phyloP scores from a whole-genome alignment of 2,113 vertebrate species.

The Muntiacus reevesi region DNA sequence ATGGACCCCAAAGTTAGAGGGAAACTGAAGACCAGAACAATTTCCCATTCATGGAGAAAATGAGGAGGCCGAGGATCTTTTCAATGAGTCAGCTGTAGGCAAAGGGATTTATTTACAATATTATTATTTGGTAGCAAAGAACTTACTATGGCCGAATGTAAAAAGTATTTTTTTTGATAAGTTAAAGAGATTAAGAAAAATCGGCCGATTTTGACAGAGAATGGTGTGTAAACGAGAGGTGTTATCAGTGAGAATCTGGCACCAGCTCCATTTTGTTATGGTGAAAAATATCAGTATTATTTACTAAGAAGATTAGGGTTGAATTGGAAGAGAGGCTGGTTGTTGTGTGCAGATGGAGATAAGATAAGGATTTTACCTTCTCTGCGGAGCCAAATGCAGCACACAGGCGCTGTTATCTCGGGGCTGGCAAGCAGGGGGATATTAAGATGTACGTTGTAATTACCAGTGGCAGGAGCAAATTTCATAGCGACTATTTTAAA shows the following conservation, averaged over 20 bases:
- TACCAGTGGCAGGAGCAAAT: constrained; percentile 95
- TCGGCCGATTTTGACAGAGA: constrained; percentile 87
- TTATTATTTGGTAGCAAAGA: constrained; percentile 84
- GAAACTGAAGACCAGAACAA: constrained; percentile 74
- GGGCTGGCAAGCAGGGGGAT: constrained; percentile 89
- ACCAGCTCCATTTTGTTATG: constrained; percentile 87
- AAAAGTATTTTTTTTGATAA: constrained; percentile 87
- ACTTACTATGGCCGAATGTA: constrained; percentile 82
- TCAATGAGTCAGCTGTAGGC: constrained; percentile 80
- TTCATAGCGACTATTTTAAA: constrained; percentile 90
- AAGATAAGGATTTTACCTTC: constrained; percentile 94
- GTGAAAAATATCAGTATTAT: constrained; percentile 99
- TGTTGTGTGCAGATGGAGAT: constrained; percentile 99
- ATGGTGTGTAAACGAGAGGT: constrained; percentile 92
- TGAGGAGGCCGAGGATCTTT: constrained; percentile 69
- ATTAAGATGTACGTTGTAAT: constrained; percentile 99
- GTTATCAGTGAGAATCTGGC: constrained; percentile 88
- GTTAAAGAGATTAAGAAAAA: constrained; percentile 89
- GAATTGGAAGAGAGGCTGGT: constrained; percentile 98
- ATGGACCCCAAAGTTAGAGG: constrained; percentile 70
- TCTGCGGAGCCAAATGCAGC: constrained; percentile 83
- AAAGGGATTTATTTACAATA: constrained; percentile 83
- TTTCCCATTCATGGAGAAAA: constrained; percentile 72
- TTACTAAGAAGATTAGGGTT: constrained; percentile 99
- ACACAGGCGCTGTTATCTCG: constrained; percentile 90